phyloP scores from a whole-genome alignment of 2,888 invertebrate species.

The Pollenia griseotomentosa region DNA sequence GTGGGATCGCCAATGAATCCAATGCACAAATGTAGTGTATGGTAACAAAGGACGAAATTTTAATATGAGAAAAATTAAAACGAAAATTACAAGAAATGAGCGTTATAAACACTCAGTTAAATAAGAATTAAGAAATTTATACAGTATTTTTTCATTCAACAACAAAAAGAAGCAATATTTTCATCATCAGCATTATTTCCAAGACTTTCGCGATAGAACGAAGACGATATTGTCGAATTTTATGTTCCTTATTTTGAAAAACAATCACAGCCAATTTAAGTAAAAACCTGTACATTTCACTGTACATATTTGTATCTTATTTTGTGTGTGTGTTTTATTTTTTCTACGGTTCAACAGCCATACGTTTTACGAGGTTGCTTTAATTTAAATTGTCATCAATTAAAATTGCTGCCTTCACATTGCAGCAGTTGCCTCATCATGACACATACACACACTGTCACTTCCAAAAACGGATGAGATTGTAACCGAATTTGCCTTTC shows the following conservation, averaged over 20 bases:
- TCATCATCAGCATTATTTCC: conserved; percentile 1
- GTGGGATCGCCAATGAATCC: conserved; percentile 92
- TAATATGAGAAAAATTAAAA: neutral
- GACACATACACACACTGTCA: neutral
- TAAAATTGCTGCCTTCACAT: conserved; percentile 44
- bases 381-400: conserved; percentile 61
- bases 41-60: conserved; percentile 84
- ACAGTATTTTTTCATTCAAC: conserved; percentile 48
- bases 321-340: neutral
- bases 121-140: conserved; percentile 38
- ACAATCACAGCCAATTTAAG: conserved; percentile 2
- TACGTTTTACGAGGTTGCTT: conserved; percentile 52
- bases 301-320: neutral
- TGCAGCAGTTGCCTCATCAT: neutral
- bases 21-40: conserved; percentile 90
- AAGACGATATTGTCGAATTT: conserved; percentile 16
- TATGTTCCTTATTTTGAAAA: neutral
- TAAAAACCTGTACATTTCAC: conserved; percentile 2
- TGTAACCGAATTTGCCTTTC: neutral
- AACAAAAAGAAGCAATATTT: neutral
- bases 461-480: neutral
- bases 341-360: conserved; percentile 14
- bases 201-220: neutral
- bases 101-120: conserved; percentile 20
- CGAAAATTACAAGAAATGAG: conserved; percentile 15